A percentile compares a stretch with the other conserved stretches of the same genome.
Conservation (phyloP, 2,888 invertebrate species). For the Dusona sp. region DNA sequence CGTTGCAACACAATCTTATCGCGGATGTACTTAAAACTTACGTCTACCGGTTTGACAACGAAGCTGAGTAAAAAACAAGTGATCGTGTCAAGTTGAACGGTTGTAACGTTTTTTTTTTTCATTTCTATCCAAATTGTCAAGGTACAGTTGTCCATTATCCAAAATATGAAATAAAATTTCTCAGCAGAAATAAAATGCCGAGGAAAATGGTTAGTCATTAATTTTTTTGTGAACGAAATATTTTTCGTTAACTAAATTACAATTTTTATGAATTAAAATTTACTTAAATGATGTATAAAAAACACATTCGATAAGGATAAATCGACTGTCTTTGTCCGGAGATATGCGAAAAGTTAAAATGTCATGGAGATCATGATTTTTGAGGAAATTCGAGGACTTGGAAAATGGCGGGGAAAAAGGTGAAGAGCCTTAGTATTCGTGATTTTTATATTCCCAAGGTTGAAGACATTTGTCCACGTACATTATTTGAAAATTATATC, state of each 20-base stretch:
- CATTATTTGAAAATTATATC: conserved; percentile 5
- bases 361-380: conserved; percentile 19
- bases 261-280: not conserved
- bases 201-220: not conserved
- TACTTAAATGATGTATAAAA: not conserved
- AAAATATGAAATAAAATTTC: not conserved
- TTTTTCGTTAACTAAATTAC: not conserved
- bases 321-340: not conserved
- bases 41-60: conserved; percentile 25
- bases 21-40: conserved; percentile 46
- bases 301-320: not conserved
- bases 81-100: conserved; percentile 30
- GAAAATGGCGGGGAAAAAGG: conserved; percentile 41
- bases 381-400: conserved; percentile 18
- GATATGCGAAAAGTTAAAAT: not conserved
- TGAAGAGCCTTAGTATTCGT: conserved; percentile 47
- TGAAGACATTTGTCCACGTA: conserved; percentile 12
- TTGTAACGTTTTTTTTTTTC: not conserved
- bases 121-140: not conserved
- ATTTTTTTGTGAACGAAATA: not conserved
- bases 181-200: too few species aligned
- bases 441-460: conserved; percentile 11
- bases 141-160: not conserved
- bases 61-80: conserved; percentile 38
- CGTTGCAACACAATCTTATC: conserved; percentile 37